These are phyloP conservation scores for Clarias gariepinus DNA, from an alignment of 2,113 vertebrate genomes.

Conservation along the genomic window DNA sequence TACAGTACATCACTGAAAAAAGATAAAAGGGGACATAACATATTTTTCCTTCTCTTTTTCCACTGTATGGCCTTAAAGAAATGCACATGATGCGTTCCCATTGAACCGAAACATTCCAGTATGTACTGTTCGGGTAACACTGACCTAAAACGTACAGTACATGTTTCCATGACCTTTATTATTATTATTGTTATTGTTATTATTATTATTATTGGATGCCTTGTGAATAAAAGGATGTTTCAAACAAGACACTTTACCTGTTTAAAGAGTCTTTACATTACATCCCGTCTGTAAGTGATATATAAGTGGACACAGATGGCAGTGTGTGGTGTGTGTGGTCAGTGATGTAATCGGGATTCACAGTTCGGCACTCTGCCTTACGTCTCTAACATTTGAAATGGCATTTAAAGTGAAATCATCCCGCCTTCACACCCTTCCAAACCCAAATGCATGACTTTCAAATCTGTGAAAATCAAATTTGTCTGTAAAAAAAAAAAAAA, in stretches of 20 bases:
- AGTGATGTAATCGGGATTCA: slow-evolving; percentile 50
- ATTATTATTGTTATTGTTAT: no score
- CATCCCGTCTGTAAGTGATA: not conserved
- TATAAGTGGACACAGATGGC: not conserved
- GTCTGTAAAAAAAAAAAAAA: not conserved
- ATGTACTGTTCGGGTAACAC: not conserved
- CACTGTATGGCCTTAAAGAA: not conserved
- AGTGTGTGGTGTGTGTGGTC: not conserved
- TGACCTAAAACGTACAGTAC: not conserved
- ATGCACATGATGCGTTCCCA: not conserved
- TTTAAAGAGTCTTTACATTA: not conserved
- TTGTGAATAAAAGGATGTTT: not conserved
- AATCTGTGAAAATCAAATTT: not conserved
- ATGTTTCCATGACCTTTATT: no score
- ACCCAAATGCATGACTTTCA: not conserved
- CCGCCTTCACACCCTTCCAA: not conserved
- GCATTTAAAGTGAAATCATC: slow-evolving; percentile 54
- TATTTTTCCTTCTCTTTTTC: not conserved
- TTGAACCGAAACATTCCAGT: not conserved
- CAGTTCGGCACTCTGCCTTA: slow-evolving; percentile 66
- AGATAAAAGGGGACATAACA: not conserved
- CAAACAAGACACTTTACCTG: not conserved
- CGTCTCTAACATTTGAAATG: slow-evolving; percentile 54
- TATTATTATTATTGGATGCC: not conserved
- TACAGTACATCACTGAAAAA: not conserved